Percentiles rank a stretch among this genome's conserved stretches.
These are phyloP conservation scores for Zaprionus kolodkinae DNA, from an alignment of 1,140 invertebrate species.

Conservation along the genomic window DNA sequence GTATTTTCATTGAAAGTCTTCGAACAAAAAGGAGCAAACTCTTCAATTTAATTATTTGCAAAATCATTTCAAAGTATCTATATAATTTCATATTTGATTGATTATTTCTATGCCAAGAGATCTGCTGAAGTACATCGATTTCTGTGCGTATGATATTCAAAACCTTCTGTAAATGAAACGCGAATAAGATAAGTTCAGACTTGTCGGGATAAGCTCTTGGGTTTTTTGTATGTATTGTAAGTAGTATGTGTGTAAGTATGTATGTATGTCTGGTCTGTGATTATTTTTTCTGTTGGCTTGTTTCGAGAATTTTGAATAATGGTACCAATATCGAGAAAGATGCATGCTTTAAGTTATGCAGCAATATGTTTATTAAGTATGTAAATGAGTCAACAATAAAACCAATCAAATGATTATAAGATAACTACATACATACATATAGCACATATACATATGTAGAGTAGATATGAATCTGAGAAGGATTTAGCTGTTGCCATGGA, in stretches of 20 bases:
- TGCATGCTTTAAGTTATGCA: constrained; percentile 58
- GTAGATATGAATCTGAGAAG: constrained; percentile 12
- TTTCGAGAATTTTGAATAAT: constrained; percentile 22
- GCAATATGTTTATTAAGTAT: constrained; percentile 8
- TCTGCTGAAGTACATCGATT: constrained; percentile 42
- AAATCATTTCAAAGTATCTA: neutral
- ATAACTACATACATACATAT: constrained; percentile 26
- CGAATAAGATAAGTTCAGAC: neutral
- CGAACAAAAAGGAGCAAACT: neutral
- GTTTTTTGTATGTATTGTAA: neutral
- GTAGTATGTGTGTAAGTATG: constrained; percentile 6
- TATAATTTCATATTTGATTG: neutral
- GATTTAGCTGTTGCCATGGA: neutral
- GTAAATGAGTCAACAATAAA: constrained; percentile 33
- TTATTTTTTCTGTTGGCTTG: constrained; percentile 41
- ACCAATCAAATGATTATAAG: constrained; percentile 30
- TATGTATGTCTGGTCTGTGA: constrained; percentile 19
- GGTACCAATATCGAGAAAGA: constrained; percentile 46
- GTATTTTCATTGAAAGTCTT: neutral
- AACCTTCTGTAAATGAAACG: constrained; percentile 68
- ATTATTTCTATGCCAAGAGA: constrained; percentile 11
- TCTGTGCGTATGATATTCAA: constrained; percentile 55
- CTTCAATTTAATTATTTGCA: neutral
- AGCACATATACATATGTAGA: constrained; percentile 13
- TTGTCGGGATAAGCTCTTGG: neutral